Base-by-base conservation (phyloP, 1,140 invertebrate genomes). In the Cotesia glomerata region DNA sequence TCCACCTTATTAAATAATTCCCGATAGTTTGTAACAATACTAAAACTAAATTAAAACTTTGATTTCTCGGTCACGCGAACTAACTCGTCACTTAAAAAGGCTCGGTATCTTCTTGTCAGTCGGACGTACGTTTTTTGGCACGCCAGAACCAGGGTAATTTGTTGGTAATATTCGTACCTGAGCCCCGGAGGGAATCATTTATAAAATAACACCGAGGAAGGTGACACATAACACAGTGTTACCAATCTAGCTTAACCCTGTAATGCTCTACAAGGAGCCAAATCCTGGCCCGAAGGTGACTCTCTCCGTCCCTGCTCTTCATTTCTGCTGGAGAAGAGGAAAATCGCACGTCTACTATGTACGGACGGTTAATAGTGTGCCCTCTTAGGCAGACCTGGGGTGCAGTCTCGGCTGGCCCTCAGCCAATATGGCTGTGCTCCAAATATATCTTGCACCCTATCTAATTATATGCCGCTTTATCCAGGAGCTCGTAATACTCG, bases 401-500 rank as follows among this genome's bases (percentile, higher is more conserved):
- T 77, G 74, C 75, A 69, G 73, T 82, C 80, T 79, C 81, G 77
- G 69, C 76, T 85, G 84, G 85, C 84, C 65, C 62, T 11, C 34
- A 54, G 81, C 85, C 84, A 86, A 82, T 78, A 82, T 86, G 85
- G 85, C 84, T 78, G 71, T 78, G 79, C 81, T 86, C 84, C 84
- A 85, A 86, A 84, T 85, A 85, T 84, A 83, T 84, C 85, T 86
- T 84, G 82, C 81, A 85, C 82, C 83, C 82, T 84, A 85, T 85
- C 84, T 75, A 77, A 74, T 75, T 75, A 75, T 77, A 77, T 70
- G 76, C 76, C 69, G 73, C 72, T 73, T 75, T 74, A 76, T 76
- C 72, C 75, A 76, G 74, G 80, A 81, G 77, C 80, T 84, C 75
- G 78, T 81, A 80, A 82, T 80, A 76, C 76, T 79, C 78, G 76